Conservation (phyloP, 2,888 invertebrate genomes). For the Euzophera pinguis region DNA sequence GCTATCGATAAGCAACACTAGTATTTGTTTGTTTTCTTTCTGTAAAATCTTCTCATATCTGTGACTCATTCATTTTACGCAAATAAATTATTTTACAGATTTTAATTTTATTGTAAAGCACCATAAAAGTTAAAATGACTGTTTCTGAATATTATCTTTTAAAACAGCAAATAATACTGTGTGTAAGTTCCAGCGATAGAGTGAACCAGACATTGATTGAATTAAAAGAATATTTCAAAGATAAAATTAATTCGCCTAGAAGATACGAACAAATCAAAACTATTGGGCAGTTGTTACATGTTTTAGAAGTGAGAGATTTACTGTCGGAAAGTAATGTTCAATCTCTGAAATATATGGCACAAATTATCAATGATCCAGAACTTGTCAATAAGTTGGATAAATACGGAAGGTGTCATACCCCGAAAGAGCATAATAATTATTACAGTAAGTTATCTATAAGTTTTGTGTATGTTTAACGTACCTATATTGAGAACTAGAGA, state of each 20-base stretch:
- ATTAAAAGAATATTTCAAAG: constrained; percentile 52
- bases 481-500: no score
- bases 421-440: not conserved
- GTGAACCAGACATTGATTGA: constrained; percentile 6
- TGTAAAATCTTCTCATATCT: no score
- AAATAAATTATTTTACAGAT: no score
- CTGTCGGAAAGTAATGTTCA: constrained; percentile 58
- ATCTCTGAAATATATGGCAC: constrained; percentile 51
- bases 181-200: constrained; percentile 1
- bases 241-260: constrained; percentile 59
- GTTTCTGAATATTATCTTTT: not conserved
- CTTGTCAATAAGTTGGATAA: constrained; percentile 16
- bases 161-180: not conserved
- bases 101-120: no score
- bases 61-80: no score
- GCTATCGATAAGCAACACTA: no score
- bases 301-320: constrained; percentile 58
- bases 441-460: no score
- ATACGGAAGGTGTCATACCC: constrained; percentile 12
- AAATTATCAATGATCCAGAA: constrained; percentile 4
- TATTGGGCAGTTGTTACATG: constrained; percentile 48
- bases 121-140: not conserved
- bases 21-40: no score
- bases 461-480: no score
- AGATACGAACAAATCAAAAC: constrained; percentile 52